Conservation (phyloP, 2,797 vertebrate genomes). For the Anabas testudineus region DNA sequence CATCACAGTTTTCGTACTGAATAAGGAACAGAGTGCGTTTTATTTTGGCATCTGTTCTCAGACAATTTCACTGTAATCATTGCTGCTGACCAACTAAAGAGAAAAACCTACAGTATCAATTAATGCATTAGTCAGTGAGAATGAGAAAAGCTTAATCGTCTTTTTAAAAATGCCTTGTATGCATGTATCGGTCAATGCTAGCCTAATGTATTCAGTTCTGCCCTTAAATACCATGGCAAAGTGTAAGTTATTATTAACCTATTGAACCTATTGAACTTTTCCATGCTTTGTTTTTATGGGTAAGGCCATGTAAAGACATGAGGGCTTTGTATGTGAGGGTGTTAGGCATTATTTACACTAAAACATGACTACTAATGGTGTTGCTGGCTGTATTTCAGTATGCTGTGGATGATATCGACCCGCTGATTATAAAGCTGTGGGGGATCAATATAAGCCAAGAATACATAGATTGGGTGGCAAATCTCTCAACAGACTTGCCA, state of each 20-base stretch:
- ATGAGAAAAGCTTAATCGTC: conserved; percentile 2
- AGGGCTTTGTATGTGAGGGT: background rate
- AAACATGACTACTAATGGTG: conserved; percentile 56
- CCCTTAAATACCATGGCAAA: background rate
- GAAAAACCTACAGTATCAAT: conserved; percentile 40
- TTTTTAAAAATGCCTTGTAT: conserved; percentile 6
- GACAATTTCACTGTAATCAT: conserved; percentile 8
- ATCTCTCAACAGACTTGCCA: conserved; percentile 67
- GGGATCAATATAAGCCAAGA: conserved; percentile 75
- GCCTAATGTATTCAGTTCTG: background rate
- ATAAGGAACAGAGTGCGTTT: conserved; percentile 11
- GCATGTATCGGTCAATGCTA: background rate
- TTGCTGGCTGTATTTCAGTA: conserved; percentile 60
- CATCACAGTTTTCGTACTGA: conserved; percentile 14
- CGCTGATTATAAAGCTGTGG: conserved; percentile 71
- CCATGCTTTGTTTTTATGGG: conserved; percentile 18
- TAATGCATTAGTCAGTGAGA: conserved; percentile 24
- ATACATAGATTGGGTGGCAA: conserved; percentile 76
- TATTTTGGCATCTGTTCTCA: conserved; percentile 19
- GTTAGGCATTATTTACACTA: conserved; percentile 56
- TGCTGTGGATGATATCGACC: conserved; percentile 63
- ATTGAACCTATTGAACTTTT: background rate
- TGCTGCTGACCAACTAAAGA: conserved; percentile 26
- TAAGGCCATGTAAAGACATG: background rate
- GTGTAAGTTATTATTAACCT: conserved; percentile 6